Evolutionary conservation across 2,797 vertebrate genomes (phyloP), one percentile per base, ranked within the genome.

Genomic region (Prionace glauca): DNA sequence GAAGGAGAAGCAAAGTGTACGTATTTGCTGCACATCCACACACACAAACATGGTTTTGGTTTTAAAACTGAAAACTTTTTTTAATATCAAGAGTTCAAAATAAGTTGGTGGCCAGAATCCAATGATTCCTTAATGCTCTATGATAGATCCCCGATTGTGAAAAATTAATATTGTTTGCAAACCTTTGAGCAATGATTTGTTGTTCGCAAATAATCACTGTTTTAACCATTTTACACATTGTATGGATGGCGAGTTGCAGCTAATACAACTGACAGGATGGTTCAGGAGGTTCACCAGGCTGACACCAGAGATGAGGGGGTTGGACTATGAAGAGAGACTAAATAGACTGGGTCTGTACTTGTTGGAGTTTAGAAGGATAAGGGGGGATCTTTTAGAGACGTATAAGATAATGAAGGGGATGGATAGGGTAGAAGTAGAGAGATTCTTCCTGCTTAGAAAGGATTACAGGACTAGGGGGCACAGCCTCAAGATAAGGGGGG

Each of bases 1-100:
- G 26, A 95, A 95, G 71, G 93, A 94, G 41, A 72, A 95, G 45
- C 71, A 60, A n/a, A 77, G 72, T 45, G 93, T 95, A 72, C 60
- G 93, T 95, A 95, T 56, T 60, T n/a, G 16, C 93, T 77, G 29
- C 50, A 8, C 2, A 20, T 29, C 10, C 22, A 16, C 93, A 72
- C 3, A 50, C 56, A 0, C 29, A 26, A 26, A 41, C 26, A 29
- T 29, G 18, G 12, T n/a, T 56, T 56, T 32, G 32, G 10, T 50
- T 74, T 41, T 94, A 2, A 22, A 45, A 22, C 7, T 77, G 26
- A 56, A 2, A 7, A 12, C 67, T 24, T 11, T 72, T 69, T 71
- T 50, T 26, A 50, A 72, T 18, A 41, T 45, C 41, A 72, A 41
- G 20, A 26, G 36, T 71, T 94, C 11, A 72, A 71, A 93, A 45